Percentiles rank a stretch among this genome's conserved stretches.
These are phyloP conservation scores for Clarias fuscus DNA, from an alignment of 2,797 vertebrate species.

Conservation along the genomic window DNA sequence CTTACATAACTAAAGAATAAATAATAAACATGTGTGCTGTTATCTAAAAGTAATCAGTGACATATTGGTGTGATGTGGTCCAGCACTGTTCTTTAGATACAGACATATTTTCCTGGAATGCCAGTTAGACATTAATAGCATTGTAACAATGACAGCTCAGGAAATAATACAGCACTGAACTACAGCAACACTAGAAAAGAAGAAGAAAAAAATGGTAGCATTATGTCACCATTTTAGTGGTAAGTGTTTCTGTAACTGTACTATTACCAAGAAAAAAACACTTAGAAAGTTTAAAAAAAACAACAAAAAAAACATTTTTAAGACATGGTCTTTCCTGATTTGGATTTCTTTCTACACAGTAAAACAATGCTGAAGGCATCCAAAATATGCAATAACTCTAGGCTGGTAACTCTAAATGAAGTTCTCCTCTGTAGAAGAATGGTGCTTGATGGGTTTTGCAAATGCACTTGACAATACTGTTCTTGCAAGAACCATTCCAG, in stretches of 20 bases:
- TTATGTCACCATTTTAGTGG: neutral
- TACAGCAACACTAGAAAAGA: neutral
- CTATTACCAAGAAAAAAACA: too few relatives aligned
- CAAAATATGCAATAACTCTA: too few relatives aligned
- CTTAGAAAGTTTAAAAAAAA: too few relatives aligned
- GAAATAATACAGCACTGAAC: neutral
- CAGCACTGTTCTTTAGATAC: neutral
- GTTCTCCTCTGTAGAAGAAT: too few relatives aligned
- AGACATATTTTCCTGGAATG: neutral
- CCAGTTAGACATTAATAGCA: neutral
- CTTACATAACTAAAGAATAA: neutral
- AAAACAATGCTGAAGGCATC: too few relatives aligned
- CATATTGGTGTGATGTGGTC: neutral
- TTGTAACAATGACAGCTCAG: neutral
- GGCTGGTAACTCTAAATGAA: too few relatives aligned
- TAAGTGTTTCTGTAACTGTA: neutral
- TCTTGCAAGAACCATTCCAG: too few relatives aligned
- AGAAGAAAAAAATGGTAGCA: neutral
- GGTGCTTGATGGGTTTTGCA: too few relatives aligned
- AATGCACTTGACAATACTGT: too few relatives aligned
- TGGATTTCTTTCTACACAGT: too few relatives aligned
- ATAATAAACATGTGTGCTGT: neutral
- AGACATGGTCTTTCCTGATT: too few relatives aligned
- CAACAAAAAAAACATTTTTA: too few relatives aligned
- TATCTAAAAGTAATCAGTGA: neutral